Evolutionary conservation across 2,113 vertebrate genomes (phyloP).

Genomic region (Ochotona princeps): DNA sequence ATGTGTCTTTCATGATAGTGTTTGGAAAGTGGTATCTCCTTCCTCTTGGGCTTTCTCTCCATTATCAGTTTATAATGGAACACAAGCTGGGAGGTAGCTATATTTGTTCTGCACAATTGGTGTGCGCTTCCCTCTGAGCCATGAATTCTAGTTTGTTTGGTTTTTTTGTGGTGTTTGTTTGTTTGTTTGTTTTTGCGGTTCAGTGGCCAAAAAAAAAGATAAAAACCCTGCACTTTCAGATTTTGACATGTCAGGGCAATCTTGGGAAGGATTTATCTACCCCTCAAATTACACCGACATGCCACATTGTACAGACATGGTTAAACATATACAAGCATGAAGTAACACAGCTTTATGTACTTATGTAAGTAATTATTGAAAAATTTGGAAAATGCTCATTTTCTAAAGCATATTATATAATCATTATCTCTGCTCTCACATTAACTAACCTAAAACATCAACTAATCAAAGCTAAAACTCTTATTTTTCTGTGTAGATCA

Average conservation of each 20-base stretch:
- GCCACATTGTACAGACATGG: neutral
- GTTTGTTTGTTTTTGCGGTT: neutral
- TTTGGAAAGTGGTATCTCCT: neutral
- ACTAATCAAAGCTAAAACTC: constrained; percentile 45
- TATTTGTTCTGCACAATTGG: neutral
- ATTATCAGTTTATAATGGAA: constrained; percentile 20
- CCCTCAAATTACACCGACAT: neutral
- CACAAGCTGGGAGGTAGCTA: neutral
- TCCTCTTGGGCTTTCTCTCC: neutral
- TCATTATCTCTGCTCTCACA: constrained; percentile 9
- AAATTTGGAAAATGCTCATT: constrained; percentile 7
- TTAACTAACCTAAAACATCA: neutral
- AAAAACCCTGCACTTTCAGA: neutral
- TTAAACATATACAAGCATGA: neutral
- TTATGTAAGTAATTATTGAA: constrained; percentile 46
- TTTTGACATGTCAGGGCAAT: neutral
- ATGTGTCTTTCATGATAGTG: neutral
- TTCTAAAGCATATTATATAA: constrained; percentile 38
- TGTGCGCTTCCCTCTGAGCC: constrained; percentile 14
- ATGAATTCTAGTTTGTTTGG: neutral
- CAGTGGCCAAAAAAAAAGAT: neutral
- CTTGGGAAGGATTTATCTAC: neutral
- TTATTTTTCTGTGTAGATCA: neutral
- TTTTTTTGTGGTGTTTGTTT: too few species aligned
- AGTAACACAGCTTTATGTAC: neutral